phyloP scores from a whole-genome alignment of 2,113 vertebrate species.

The Sitta europaea region DNA sequence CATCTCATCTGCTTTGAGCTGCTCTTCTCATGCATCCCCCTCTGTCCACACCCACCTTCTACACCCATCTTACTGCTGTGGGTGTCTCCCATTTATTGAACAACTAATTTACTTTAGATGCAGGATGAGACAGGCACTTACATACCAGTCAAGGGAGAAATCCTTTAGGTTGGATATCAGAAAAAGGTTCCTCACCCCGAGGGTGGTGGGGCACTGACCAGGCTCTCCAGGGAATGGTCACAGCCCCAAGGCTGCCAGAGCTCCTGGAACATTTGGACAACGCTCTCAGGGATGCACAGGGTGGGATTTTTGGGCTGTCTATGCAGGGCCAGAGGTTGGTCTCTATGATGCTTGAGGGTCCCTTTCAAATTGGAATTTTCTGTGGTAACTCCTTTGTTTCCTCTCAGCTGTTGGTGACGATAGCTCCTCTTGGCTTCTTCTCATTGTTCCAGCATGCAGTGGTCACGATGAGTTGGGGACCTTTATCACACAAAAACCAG shows the following conservation, averaged over 20 bases:
- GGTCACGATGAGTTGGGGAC: accelerated
- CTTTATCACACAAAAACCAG: neutral
- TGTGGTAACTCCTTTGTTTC: neutral
- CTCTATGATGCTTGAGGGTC: accelerated
- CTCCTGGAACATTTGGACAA: accelerated
- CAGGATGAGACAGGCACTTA: neutral
- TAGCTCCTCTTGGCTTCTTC: neutral
- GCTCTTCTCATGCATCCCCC: neutral
- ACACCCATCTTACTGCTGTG: neutral
- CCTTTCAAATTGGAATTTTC: neutral
- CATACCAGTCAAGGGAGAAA: neutral
- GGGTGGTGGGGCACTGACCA: accelerated
- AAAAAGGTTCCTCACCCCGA: neutral
- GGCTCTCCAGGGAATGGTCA: neutral
- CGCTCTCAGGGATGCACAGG: accelerated
- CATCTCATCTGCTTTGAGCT: neutral
- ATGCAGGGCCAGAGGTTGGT: neutral
- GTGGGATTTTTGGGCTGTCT: neutral
- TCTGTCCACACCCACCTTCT: neutral
- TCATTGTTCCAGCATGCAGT: accelerated
- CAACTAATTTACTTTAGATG: neutral
- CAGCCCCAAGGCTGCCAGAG: accelerated
- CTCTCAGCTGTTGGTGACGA: neutral
- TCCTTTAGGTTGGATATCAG: neutral
- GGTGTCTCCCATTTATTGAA: neutral